Evolutionary conservation across 1,140 invertebrate genomes (phyloP), one percentile per base, ranked within the genome.

Genomic region (Delia radicum): DNA sequence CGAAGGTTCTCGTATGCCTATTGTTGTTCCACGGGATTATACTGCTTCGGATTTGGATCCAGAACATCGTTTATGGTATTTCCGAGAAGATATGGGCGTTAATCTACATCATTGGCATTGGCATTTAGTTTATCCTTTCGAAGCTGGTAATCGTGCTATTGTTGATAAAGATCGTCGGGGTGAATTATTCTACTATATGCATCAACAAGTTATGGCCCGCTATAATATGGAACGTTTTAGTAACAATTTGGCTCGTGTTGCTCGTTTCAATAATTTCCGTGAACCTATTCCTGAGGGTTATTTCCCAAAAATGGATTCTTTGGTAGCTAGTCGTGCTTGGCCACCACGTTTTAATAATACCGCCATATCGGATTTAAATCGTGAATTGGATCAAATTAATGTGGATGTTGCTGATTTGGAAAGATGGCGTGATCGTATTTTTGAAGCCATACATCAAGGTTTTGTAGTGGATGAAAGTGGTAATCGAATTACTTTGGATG

Each of bases 91-190:
- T 84, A 87, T 91, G 76, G 92, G 92, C 76, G 88, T 93, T 80
- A 94, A 94, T 84, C 88, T 93, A 1, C 91, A 92, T 83, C 93
- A 96, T 80, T 96, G 94, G 94, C 94, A 96, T 86, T 93, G 91
- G 93, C 93, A 95, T 86, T 87, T 94, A 74, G 92, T 94, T 2
- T 94, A 94, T 80, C 93, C 93, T 0, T 91, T 91, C 80, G 90
- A 91, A 74, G 89, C 89, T 2, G 82, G 88, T 13, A 85, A 87
- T 63, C 86, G 86, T 21, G 80, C 84, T 48, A 88, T 93, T 55
- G 91, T 93, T 2, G 85, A 88, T 79, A 92, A 93, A 82, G 91
- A 94, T 86, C 84, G 93, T 29, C 87, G 92, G 24, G 93, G 93
- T 2, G 93, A 94, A 81, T 87, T 94, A 0, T 94, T 94, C 87